Percentiles rank a stretch among this genome's conserved stretches.
Conservation (phyloP, 2,797 vertebrate genomes). For the Synanceia verrucosa region DNA sequence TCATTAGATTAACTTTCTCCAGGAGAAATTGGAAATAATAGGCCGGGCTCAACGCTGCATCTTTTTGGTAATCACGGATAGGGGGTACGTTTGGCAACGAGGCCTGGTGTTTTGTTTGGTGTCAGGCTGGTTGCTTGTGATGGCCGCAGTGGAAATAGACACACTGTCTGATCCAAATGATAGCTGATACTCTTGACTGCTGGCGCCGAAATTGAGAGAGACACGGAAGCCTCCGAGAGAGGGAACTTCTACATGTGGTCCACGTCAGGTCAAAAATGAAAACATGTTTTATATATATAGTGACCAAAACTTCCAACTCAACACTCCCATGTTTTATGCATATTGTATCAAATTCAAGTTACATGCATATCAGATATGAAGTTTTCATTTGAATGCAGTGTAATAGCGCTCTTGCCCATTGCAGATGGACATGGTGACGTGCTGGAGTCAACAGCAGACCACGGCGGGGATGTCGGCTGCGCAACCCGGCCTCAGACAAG, state of each 20-base stretch:
- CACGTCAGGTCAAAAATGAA: constrained; percentile 30
- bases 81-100: constrained; percentile 40
- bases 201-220: constrained; percentile 30
- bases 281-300: not conserved
- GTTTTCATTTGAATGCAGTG: too few species aligned
- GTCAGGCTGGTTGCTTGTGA: constrained; percentile 30
- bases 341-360: too few species aligned
- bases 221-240: constrained; percentile 15
- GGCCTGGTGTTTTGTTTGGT: constrained; percentile 55
- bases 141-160: constrained; percentile 54
- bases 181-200: constrained; percentile 50
- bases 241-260: constrained; percentile 7
- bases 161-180: constrained; percentile 57
- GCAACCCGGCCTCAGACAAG: too few species aligned
- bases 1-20: constrained; percentile 88
- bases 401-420: too few species aligned
- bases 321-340: too few species aligned
- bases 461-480: too few species aligned
- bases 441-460: too few species aligned
- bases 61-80: constrained; percentile 59
- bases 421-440: too few species aligned
- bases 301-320: too few species aligned
- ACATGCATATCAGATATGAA: too few species aligned
- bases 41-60: constrained; percentile 55
- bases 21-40: constrained; percentile 85